phyloP scores from a whole-genome alignment of 1,140 invertebrate genomes.

The Drosophila jambulina region DNA sequence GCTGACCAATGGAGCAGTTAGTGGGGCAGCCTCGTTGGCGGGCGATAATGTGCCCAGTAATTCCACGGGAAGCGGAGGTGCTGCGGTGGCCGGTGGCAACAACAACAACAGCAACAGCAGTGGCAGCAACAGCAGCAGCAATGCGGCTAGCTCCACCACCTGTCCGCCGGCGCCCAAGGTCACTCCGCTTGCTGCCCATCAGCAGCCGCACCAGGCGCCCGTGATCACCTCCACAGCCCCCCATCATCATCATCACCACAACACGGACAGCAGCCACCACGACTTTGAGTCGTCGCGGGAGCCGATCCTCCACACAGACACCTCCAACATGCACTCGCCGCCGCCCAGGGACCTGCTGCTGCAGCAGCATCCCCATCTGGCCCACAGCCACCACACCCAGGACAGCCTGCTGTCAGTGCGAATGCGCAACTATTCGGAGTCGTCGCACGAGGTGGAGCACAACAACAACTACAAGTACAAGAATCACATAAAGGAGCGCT shows the following conservation, averaged over 20 bases:
- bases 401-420: conserved; percentile 67
- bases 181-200: conserved; percentile 42
- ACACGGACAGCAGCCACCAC: conserved; percentile 81
- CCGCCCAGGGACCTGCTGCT: conserved; percentile 72
- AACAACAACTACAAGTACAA: conserved; percentile 95
- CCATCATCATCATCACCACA: conserved; percentile 73
- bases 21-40: conserved; percentile 2
- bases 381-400: conserved; percentile 68
- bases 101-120: conserved; percentile 50
- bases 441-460: conserved; percentile 85
- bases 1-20: conserved; percentile 28
- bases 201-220: conserved; percentile 78
- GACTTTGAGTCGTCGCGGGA: conserved; percentile 83
- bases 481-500: conserved; percentile 96
- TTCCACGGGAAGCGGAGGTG: conserved; percentile 44
- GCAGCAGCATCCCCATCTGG: conserved; percentile 65
- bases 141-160: conserved; percentile 65
- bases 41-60: conserved; percentile 65
- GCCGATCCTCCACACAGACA: conserved; percentile 76
- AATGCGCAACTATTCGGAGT: conserved; percentile 85
- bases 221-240: conserved; percentile 81
- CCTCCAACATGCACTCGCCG: conserved; percentile 84
- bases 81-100: conserved; percentile 21
- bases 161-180: conserved; percentile 32
- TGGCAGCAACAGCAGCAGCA: conserved; percentile 56